phyloP scores from a whole-genome alignment of 37 sponge, comb jelly and placozoan genomes.

The Tethya wilhelma region DNA sequence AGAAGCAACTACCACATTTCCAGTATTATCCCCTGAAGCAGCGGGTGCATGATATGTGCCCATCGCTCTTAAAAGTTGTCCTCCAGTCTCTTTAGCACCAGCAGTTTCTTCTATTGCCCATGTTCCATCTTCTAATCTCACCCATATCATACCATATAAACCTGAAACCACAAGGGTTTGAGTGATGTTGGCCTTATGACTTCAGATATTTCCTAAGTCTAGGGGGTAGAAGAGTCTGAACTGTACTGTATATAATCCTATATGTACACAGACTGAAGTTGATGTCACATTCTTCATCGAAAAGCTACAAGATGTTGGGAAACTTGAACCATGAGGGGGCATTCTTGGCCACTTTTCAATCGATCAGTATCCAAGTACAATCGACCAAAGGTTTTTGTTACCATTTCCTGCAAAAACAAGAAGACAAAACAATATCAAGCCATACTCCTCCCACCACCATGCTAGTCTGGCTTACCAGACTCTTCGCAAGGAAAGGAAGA shows the following conservation, averaged over 20 bases:
- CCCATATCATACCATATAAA: conserved; percentile 18
- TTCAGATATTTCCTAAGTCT: conserved; percentile 40
- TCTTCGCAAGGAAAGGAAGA: too few species aligned
- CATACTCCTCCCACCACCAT: too few species aligned
- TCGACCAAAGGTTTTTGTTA: conserved; percentile 60
- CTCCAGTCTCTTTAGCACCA: conserved; percentile 11
- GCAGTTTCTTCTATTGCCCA: conserved; percentile 14
- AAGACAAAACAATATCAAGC: too few species aligned
- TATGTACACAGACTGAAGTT: conserved; percentile 60
- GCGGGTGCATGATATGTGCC: background rate
- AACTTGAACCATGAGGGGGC: conserved; percentile 65
- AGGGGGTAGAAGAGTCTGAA: conserved; percentile 32
- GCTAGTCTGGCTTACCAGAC: too few species aligned
- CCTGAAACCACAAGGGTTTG: conserved; percentile 38
- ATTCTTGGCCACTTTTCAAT: conserved; percentile 26
- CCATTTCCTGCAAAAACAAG: conserved; percentile 77
- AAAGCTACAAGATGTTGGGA: conserved; percentile 57
- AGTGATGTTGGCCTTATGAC: conserved; percentile 26
- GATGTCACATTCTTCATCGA: conserved; percentile 71
- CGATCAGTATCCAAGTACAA: background rate
- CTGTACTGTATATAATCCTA: background rate
- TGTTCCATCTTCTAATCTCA: conserved; percentile 9
- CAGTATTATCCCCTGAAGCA: background rate
- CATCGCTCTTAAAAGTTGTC: background rate
- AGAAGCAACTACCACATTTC: conserved; percentile 8